phyloP scores from a whole-genome alignment of 2,113 vertebrate species.

The Acrocephalus kingi region DNA sequence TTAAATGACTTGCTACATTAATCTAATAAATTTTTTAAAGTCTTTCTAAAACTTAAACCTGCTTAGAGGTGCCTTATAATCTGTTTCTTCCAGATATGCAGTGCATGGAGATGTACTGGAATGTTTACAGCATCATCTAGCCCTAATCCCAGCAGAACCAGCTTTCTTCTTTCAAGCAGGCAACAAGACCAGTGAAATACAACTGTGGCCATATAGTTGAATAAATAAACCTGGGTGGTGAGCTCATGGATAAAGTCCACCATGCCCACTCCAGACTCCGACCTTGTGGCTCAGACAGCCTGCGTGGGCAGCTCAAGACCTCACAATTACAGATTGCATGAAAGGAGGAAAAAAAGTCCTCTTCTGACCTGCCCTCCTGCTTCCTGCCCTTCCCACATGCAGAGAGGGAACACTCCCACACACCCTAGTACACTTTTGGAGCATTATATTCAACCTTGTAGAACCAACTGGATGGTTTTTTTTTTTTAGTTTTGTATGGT shows the following conservation, averaged over 20 bases:
- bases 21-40: not conserved
- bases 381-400: not conserved
- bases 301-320: not conserved
- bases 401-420: not conserved
- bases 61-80: not conserved
- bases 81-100: not conserved
- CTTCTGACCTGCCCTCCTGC: not conserved
- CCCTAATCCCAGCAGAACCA: not conserved
- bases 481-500: not conserved
- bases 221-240: not conserved
- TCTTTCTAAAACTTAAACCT: not conserved
- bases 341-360: not conserved
- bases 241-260: fast-evolving
- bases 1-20: not conserved
- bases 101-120: not conserved
- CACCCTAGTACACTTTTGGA: not conserved
- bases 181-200: not conserved
- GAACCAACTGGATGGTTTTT: not conserved
- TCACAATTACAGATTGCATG: not conserved
- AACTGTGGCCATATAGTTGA: not conserved
- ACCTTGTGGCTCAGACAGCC: not conserved
- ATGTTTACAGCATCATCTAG: not conserved
- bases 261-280: fast-evolving
- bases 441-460: not conserved
- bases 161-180: not conserved